These are phyloP conservation scores for Ptilonorhynchus violaceus DNA, from an alignment of 2,113 vertebrate species.

Conservation along the genomic window DNA sequence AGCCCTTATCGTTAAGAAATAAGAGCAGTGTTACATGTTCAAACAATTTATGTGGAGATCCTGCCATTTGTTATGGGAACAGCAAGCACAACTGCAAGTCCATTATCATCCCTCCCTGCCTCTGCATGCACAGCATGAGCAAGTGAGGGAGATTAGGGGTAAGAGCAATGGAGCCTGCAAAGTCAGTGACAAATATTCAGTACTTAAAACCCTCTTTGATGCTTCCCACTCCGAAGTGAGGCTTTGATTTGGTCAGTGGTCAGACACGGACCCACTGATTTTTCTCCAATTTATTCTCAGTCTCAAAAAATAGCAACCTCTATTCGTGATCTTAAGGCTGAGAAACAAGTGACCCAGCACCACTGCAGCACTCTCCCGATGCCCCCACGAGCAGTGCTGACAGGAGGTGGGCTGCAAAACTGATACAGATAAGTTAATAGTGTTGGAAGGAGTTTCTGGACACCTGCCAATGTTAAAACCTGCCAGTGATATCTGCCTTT, in stretches of 20 bases:
- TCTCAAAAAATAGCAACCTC: not conserved
- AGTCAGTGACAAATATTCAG: slow-evolving; percentile 12
- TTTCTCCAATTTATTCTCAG: not conserved
- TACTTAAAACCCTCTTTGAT: slow-evolving; percentile 7
- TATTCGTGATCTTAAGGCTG: not conserved
- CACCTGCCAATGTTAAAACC: not conserved
- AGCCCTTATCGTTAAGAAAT: slow-evolving; percentile 40
- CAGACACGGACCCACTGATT: not conserved
- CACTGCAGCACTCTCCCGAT: rapidly evolving
- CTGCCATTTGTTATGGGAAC: slow-evolving; percentile 34
- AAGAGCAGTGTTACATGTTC: slow-evolving; percentile 21
- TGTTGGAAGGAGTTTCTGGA: not conserved
- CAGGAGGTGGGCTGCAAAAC: not conserved
- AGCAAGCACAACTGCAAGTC: slow-evolving; percentile 36
- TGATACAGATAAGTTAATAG: not conserved
- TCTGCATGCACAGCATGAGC: not conserved
- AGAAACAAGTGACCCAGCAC: not conserved
- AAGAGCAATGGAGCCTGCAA: slow-evolving; percentile 11
- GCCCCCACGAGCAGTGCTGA: not conserved
- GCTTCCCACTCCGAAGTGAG: not conserved
- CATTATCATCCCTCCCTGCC: slow-evolving; percentile 31
- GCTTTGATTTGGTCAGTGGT: not conserved
- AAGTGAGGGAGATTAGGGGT: slow-evolving; percentile 3
- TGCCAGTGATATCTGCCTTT: not conserved
- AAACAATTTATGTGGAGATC: slow-evolving; percentile 34